Evolutionary conservation across 2,888 invertebrate genomes (phyloP).

Genomic region (Venusia cambrica): DNA sequence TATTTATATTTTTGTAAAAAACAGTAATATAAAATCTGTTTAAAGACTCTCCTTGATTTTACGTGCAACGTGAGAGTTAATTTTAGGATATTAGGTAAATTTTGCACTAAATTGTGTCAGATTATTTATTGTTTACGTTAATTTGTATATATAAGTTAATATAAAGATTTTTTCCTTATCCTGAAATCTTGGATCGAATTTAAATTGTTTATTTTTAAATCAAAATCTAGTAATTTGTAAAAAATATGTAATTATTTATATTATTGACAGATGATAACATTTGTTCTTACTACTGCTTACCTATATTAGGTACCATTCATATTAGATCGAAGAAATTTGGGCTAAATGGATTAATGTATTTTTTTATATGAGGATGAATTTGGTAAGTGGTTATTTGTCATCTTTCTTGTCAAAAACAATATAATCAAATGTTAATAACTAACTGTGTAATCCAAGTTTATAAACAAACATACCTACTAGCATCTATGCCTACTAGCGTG

Average conservation of each 20-base stretch:
- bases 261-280: too few relatives aligned
- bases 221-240: conserved; percentile 3
- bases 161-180: conserved; percentile 3
- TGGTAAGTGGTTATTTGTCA: too few relatives aligned
- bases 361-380: too few relatives aligned
- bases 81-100: conserved; percentile 13
- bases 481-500: too few relatives aligned
- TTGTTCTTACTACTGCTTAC: too few relatives aligned
- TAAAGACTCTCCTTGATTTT: conserved; percentile 48
- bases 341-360: too few relatives aligned
- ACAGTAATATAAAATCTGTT: conserved; percentile 45
- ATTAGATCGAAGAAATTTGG: too few relatives aligned
- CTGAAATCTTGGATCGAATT: conserved; percentile 1
- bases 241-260: conserved; percentile 3
- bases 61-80: conserved; percentile 7
- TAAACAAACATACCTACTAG: too few relatives aligned
- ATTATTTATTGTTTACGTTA: conserved; percentile 17
- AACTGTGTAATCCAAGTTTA: too few relatives aligned
- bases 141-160: conserved; percentile 14
- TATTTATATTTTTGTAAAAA: conserved; percentile 3
- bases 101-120: conserved; percentile 4
- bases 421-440: too few relatives aligned
- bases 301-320: too few relatives aligned
- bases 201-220: neutral
- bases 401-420: too few relatives aligned